Evolutionary conservation across 2,113 vertebrate species (phyloP), one percentile per base, ranked within the genome.

Genomic region (Thalassarche chlororhynchos): DNA sequence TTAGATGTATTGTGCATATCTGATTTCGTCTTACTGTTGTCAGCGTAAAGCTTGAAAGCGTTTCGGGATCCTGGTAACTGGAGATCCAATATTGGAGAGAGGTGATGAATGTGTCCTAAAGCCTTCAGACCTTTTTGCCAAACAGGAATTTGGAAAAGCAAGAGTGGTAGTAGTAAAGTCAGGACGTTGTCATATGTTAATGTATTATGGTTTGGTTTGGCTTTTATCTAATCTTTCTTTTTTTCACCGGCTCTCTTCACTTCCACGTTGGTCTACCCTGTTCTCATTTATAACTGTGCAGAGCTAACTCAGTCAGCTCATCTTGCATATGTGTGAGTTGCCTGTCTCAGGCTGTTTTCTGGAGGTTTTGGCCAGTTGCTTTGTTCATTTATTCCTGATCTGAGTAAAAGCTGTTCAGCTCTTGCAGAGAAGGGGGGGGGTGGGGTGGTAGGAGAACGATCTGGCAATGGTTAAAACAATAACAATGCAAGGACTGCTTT

Each of bases 1-100:
- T 55, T 0, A 26, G 29, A 31, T 42, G 46, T 61, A 0, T 14
- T 26, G 28, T 28, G 24, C 13, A 0, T 47, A 10, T 81, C 52
- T 32, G 36, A 4, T 86, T 60, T 54, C 36, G 8, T 20, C 28
- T 34, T 36, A 6, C 1, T 28, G 62, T 69, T 64, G 34, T 44
- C 36, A 13, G 68, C 6, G 0, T 52, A 5, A 52, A 47, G 93
- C 54, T 66, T 9, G 51, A 15, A 55, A 55, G 62, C 7, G 2
- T 34, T 69, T 42, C 68, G 47, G 29, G 42, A 21, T 23, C 12
- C 19, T 13, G 38, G 38, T 23, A 15, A 19, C 5, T 32, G 26
- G 57, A 44, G 28, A 29, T 14, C 5, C 13, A 2, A 1, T 40
- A 0, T 4, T 54, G 55, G 28, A 36, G 49, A 23, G 40, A 8